Conservation (phyloP, 2,113 vertebrate genomes). For the Alethe diademata region DNA sequence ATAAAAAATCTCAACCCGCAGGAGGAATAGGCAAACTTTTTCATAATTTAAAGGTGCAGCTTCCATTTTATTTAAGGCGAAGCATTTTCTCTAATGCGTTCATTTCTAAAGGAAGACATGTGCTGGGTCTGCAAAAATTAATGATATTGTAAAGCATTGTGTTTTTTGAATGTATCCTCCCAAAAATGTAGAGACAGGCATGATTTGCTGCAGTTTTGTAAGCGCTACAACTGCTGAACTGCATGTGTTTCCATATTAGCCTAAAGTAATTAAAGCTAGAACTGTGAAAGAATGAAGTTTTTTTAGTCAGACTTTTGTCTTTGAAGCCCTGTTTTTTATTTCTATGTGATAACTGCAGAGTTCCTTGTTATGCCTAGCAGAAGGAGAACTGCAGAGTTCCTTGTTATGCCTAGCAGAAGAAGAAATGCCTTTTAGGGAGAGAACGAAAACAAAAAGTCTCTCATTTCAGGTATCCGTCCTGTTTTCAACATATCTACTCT, state of each 20-base stretch:
- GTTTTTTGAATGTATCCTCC: not conserved
- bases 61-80: not conserved
- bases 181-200: not conserved
- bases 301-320: not conserved
- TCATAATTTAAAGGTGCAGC: not conserved
- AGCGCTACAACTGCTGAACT: not conserved
- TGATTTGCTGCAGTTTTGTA: not conserved
- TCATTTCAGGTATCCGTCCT: not conserved
- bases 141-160: not conserved
- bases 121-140: not conserved
- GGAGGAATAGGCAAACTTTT: not conserved
- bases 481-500: not conserved
- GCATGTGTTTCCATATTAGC: not conserved
- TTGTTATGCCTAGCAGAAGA: not conserved
- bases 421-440: not conserved
- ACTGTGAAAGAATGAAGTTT: not conserved
- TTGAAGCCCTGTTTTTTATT: not conserved
- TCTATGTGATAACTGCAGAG: not conserved
- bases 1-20: not conserved
- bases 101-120: not conserved
- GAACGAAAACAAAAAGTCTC: not conserved
- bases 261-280: not conserved
- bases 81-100: not conserved
- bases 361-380: not conserved
- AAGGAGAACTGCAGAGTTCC: not conserved